These are phyloP conservation scores for Agrotis ipsilon DNA, from an alignment of 2,888 invertebrate genomes.

Conservation along the genomic window DNA sequence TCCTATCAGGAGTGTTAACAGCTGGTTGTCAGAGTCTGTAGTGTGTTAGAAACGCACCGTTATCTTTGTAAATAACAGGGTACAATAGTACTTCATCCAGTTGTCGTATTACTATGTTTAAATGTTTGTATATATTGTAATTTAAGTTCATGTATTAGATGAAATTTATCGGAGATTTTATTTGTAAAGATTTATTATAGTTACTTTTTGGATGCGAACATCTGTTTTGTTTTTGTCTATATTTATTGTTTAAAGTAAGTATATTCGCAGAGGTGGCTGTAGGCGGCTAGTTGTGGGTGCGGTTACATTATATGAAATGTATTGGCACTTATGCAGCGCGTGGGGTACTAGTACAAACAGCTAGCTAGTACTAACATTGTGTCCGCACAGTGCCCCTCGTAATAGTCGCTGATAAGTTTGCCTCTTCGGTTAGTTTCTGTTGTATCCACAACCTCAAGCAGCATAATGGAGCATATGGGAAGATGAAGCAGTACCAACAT, in stretches of 20 bases:
- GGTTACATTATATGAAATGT: conserved; percentile 47
- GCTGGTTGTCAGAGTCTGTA: conserved; percentile 27
- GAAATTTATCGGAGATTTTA: conserved; percentile 78
- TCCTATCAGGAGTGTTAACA: conserved; percentile 24
- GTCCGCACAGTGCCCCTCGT: conserved; percentile 43
- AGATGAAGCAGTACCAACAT: not conserved
- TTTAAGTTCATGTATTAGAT: conserved; percentile 72
- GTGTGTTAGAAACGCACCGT: conserved; percentile 40
- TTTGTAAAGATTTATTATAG: conserved; percentile 65
- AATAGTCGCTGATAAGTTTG: conserved; percentile 44
- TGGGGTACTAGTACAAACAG: conserved; percentile 45
- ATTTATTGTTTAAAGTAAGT: conserved; percentile 63
- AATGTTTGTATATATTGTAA: conserved; percentile 84
- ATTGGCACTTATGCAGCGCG: conserved; percentile 35
- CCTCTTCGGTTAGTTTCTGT: conserved; percentile 43
- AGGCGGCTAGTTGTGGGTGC: conserved; percentile 47
- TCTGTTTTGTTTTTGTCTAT: conserved; percentile 64
- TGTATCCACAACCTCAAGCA: conserved; percentile 46
- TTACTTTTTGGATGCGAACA: conserved; percentile 62
- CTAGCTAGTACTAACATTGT: conserved; percentile 38
- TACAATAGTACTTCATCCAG: conserved; percentile 77
- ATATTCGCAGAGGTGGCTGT: conserved; percentile 51
- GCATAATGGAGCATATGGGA: conserved; percentile 20
- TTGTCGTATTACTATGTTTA: conserved; percentile 79
- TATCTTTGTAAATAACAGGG: conserved; percentile 78